These are phyloP conservation scores for Bucorvus abyssinicus DNA, from an alignment of 2,797 vertebrate genomes.

Conservation along the genomic window DNA sequence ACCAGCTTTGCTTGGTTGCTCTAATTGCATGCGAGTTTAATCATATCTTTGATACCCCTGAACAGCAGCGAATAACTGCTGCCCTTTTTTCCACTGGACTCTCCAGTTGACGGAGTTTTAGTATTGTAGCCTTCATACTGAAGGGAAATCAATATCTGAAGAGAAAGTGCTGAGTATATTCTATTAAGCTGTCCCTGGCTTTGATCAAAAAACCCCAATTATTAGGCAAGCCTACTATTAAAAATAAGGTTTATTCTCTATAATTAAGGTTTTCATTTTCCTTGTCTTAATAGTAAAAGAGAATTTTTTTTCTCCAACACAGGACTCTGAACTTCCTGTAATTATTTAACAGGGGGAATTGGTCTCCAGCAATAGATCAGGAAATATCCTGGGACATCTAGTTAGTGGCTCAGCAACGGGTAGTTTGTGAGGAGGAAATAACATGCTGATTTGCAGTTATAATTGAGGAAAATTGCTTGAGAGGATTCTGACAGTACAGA, in stretches of 20 bases:
- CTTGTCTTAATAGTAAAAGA: neutral
- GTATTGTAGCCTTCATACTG: neutral
- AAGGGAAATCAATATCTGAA: neutral
- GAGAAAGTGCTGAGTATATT: neutral
- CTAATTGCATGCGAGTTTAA: neutral
- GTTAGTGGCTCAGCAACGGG: constrained; percentile 63
- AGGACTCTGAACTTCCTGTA: constrained; percentile 30
- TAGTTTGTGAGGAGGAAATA: constrained; percentile 73
- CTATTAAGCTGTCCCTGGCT: neutral
- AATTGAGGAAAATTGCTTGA: constrained; percentile 82
- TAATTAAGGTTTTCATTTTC: constrained; percentile 4
- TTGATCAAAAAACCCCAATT: constrained; percentile 13
- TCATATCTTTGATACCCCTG: neutral
- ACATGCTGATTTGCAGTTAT: constrained; percentile 78
- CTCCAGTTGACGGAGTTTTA: neutral
- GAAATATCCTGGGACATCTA: constrained; percentile 65
- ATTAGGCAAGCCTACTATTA: neutral
- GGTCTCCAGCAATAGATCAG: constrained; percentile 58
- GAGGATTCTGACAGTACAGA: constrained; percentile 79
- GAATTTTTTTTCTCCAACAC: neutral
- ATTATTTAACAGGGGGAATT: constrained; percentile 68
- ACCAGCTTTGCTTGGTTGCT: neutral
- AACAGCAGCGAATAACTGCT: neutral
- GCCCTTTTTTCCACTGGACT: neutral
- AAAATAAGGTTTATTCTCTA: neutral